Conservation (phyloP, 2,888 invertebrate genomes). For the Machimus atricapillus region DNA sequence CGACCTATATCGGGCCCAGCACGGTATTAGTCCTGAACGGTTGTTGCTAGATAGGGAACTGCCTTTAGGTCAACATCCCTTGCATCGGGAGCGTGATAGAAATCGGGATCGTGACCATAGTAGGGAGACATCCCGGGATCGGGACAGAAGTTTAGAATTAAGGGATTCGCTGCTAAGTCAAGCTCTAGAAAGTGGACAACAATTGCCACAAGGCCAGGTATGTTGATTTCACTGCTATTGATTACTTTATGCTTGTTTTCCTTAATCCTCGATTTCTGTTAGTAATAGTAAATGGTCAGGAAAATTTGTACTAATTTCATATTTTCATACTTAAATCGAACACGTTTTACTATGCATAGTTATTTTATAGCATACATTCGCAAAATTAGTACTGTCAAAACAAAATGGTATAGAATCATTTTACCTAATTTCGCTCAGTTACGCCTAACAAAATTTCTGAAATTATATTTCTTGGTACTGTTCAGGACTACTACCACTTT, state of each 20-base stretch:
- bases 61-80: conserved; percentile 57
- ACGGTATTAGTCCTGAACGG: conserved; percentile 63
- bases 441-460: too few species aligned
- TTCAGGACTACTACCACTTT: too few species aligned
- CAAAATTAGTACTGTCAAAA: neutral
- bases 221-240: conserved; percentile 9
- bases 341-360: too few species aligned
- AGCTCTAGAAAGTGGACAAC: conserved; percentile 75
- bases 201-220: conserved; percentile 61
- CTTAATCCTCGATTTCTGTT: conserved; percentile 3
- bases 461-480: too few species aligned
- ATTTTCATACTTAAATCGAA: neutral
- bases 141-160: conserved; percentile 71
- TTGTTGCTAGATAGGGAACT: conserved; percentile 61
- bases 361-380: neutral
- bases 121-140: conserved; percentile 58
- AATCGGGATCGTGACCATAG: conserved; percentile 50
- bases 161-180: conserved; percentile 78
- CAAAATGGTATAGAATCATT: too few species aligned
- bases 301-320: neutral
- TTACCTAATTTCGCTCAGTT: too few species aligned
- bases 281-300: neutral
- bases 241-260: conserved; percentile 18
- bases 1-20: conserved; percentile 72
- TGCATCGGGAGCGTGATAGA: conserved; percentile 58